Evolutionary conservation across 2,113 vertebrate species (phyloP), one percentile per base, ranked within the genome.

Genomic region (Agelaius phoeniceus): DNA sequence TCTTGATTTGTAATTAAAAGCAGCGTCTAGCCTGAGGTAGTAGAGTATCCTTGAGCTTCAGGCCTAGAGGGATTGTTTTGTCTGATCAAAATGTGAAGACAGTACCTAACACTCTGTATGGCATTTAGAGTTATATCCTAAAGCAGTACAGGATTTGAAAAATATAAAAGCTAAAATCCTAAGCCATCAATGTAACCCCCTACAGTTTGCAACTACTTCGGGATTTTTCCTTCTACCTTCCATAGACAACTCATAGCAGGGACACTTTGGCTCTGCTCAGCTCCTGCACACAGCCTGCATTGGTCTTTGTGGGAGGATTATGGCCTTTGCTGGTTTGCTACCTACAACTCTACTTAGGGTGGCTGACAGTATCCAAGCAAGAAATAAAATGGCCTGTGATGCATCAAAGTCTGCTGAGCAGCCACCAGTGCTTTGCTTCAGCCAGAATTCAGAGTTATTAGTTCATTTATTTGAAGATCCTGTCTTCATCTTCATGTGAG

Each of bases 331-430:
- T 57, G 19, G 5, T 49, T 91, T 68, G 6, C 49, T 57, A 41
- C 0, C 0, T 54, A 19, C 14, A 54, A 5, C 20, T 84, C 54
- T 58, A 11, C 0, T 0, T 8, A 71, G 22, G 21, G 23, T 49
- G 37, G 31, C 28, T 91, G 62, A 90, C 11, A 52, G 26, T 7
- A 13, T 24, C 37, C 30, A 21, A 33, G 46, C 7, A 76, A 52
- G 43, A 49, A 87, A 82, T 61, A 68, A 44, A 52, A 86, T 6
- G 16, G 7, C 11, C 43, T 87, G 14, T 37, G 33, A 27, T 18
- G 21, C 66, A 51, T 59, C 61, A 30, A 79, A 84, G 14, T 27
- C 49, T 83, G 30, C 17, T 62, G 43, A 16, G 33, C 58, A 66
- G 28, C 26, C 52, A 35, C 33, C 27, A 62, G 8, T 5, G 27